Conservation (phyloP, 1,140 invertebrate genomes). For the Drosophila arawakana region DNA sequence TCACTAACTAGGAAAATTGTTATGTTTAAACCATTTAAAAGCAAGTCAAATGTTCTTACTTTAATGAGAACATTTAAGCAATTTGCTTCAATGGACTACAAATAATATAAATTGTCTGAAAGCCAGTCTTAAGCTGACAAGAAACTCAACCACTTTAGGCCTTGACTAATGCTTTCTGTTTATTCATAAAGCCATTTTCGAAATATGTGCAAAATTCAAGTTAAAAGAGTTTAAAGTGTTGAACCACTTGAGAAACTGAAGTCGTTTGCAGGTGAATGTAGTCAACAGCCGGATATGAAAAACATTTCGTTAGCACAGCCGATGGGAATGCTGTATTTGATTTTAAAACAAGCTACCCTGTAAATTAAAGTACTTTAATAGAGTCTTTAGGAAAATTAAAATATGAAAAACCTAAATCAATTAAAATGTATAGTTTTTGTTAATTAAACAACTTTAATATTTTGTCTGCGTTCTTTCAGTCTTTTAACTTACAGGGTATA, state of each 20-base stretch:
- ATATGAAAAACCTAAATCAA: too few species aligned
- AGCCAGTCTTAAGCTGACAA: background rate
- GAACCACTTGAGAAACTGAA: slow-evolving; percentile 16
- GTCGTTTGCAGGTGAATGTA: slow-evolving; percentile 10
- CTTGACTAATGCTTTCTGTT: background rate
- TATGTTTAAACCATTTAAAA: background rate
- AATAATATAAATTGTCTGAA: slow-evolving; percentile 25
- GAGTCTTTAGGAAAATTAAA: too few species aligned
- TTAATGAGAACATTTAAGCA: background rate
- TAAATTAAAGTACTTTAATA: background rate
- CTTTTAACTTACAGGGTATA: slow-evolving; percentile 10
- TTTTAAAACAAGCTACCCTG: background rate
- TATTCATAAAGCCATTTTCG: slow-evolving; percentile 17
- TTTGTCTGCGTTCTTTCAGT: background rate
- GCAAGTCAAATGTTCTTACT: too few species aligned
- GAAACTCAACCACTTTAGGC: slow-evolving; percentile 16
- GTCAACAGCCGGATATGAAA: slow-evolving; percentile 42
- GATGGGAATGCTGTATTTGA: slow-evolving; percentile 28
- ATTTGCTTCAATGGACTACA: background rate
- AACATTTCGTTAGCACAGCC: slow-evolving; percentile 24
- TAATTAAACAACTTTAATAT: background rate
- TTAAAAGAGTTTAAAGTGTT: background rate
- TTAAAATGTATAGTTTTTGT: too few species aligned
- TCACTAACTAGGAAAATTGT: background rate
- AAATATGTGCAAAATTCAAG: slow-evolving; percentile 25